Conservation (phyloP, 2,888 invertebrate species). For the Germaria angustata region DNA sequence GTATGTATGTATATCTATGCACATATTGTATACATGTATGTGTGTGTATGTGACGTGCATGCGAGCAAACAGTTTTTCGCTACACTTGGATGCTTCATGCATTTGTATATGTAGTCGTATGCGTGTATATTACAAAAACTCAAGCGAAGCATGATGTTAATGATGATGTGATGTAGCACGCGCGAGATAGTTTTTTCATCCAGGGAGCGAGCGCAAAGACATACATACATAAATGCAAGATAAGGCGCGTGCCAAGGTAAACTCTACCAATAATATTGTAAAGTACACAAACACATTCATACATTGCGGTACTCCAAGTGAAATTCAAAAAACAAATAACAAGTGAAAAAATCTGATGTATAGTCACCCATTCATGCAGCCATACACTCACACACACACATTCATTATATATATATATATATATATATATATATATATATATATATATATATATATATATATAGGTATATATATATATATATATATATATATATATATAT, state of each 20-base stretch:
- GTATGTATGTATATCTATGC: too few species aligned
- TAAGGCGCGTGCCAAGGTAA: constrained; percentile 63
- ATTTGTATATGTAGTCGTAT: constrained; percentile 35
- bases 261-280: constrained; percentile 45
- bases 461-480: too few species aligned
- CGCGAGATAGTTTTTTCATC: constrained; percentile 49
- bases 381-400: too few species aligned
- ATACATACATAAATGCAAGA: constrained; percentile 52
- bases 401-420: not conserved
- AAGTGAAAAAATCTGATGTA: constrained; percentile 30
- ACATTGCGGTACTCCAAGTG: not conserved
- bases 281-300: not conserved
- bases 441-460: not conserved
- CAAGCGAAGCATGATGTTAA: constrained; percentile 61
- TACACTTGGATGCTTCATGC: constrained; percentile 47
- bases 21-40: not conserved
- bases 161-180: constrained; percentile 60
- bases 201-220: constrained; percentile 50
- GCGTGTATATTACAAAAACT: constrained; percentile 49
- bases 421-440: not conserved
- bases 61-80: constrained; percentile 41
- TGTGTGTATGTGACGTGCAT: not conserved
- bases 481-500: too few species aligned
- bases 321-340: not conserved
- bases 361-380: not conserved